These are phyloP conservation scores for Neuroterus valhalla DNA, from an alignment of 1,140 invertebrate genomes.

Conservation along the genomic window DNA sequence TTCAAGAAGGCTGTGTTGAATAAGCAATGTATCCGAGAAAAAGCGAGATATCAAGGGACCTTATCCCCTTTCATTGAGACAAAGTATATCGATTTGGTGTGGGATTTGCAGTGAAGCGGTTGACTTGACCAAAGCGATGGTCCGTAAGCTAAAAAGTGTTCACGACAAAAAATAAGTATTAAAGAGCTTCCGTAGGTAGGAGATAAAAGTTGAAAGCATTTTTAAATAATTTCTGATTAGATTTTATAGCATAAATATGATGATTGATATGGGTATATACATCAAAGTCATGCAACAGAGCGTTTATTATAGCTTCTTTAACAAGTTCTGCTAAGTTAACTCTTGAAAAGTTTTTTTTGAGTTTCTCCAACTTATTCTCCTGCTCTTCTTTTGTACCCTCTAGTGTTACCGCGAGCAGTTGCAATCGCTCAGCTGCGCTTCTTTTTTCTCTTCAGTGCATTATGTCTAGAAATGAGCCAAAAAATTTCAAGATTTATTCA, in stretches of 20 bases:
- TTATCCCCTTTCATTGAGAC: no score
- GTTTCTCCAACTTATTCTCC: constrained; percentile 14
- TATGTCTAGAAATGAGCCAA: constrained; percentile 14
- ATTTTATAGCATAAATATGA: constrained; percentile 19
- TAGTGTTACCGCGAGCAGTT: constrained; percentile 17
- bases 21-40: no score
- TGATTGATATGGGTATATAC: constrained; percentile 3
- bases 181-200: not conserved
- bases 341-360: constrained; percentile 12
- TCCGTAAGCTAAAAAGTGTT: not conserved
- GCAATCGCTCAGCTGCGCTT: constrained; percentile 8
- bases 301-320: constrained; percentile 10
- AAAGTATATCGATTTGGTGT: no score
- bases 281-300: not conserved
- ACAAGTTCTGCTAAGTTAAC: constrained; percentile 13
- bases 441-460: constrained; percentile 2
- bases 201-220: not conserved
- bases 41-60: no score
- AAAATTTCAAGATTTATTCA: not conserved
- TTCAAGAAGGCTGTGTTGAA: no score
- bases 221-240: not conserved
- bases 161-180: not conserved
- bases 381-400: not conserved
- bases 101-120: no score
- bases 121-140: not conserved